These are phyloP conservation scores for Hesperia comma DNA, from an alignment of 2,888 invertebrate genomes.

Conservation along the genomic window DNA sequence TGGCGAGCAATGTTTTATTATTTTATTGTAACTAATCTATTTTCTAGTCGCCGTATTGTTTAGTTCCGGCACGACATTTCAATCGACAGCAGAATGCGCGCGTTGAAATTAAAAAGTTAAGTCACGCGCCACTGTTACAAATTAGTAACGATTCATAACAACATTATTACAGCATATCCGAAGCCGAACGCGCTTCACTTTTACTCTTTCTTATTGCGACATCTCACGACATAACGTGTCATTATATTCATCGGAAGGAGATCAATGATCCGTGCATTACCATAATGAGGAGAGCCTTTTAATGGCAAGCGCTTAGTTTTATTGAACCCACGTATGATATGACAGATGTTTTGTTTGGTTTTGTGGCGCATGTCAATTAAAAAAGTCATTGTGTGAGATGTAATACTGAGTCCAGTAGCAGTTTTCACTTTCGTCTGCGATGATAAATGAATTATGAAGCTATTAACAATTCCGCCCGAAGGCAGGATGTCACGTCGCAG, in stretches of 20 bases:
- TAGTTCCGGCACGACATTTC: slow-evolving; percentile 30
- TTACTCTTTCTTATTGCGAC: slow-evolving; percentile 63
- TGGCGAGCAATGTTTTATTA: no score
- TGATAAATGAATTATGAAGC: slow-evolving; percentile 64
- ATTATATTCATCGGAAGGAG: slow-evolving; percentile 33
- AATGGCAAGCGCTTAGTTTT: slow-evolving; percentile 9
- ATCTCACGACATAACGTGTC: slow-evolving; percentile 49
- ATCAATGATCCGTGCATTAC: slow-evolving; percentile 29
- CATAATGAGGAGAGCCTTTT: slow-evolving; percentile 21
- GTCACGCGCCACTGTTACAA: slow-evolving; percentile 47
- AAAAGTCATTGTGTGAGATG: slow-evolving; percentile 4
- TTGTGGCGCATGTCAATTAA: neutral
- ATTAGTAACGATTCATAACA: slow-evolving; percentile 51
- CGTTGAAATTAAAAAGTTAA: slow-evolving; percentile 35
- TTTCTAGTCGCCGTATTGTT: slow-evolving; percentile 13
- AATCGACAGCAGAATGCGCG: slow-evolving; percentile 16
- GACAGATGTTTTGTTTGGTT: neutral
- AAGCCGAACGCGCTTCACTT: slow-evolving; percentile 63
- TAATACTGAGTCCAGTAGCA: slow-evolving; percentile 53
- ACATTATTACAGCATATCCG: slow-evolving; percentile 60
- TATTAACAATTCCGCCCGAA: slow-evolving; percentile 70
- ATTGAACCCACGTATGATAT: slow-evolving; percentile 13
- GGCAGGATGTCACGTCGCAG: slow-evolving; percentile 70
- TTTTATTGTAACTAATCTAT: neutral
- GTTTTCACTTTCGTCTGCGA: slow-evolving; percentile 73